Evolutionary conservation across 1,140 invertebrate genomes (phyloP), one percentile per base, ranked within the genome.

Genomic region (Bemisia tabaci): DNA sequence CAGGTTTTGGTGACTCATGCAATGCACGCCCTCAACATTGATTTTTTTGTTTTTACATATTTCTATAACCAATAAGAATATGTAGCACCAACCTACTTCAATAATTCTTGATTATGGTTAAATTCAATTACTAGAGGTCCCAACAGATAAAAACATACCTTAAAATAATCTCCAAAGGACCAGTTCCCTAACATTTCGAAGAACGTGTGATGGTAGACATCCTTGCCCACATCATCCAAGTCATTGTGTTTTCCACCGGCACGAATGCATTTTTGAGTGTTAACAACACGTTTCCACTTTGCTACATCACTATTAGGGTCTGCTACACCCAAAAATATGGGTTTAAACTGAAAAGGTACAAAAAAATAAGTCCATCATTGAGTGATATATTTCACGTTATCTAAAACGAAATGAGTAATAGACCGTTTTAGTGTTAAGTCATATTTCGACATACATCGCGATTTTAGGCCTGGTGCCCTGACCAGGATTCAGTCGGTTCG

Each of bases 171-270:
- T 27, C 97, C 96, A 83, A 99, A 99, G 5, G 96, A 99, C 97
- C 97, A 99, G 77, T 99, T 99, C 23, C 97, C 97, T 81, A 99
- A 84, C 97, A 99, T 99, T 82, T 99, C 97, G 82, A 99, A 99
- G 79, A 98, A 99, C 1, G 97, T 99, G 74, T 99, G 97, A 84
- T 99, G 97, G 74, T 99, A 99, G 1, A 98, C 94, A 84, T 99
- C 97, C 82, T 98, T 98, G 25, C 97, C 97, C 58, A 99, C 97
- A 85, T 99, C 96, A 81, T 99, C 97, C 64, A 99, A 80, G 80
- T 99, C 97, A 80, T 99, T 99, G 76, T 99, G 96, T 80, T 99
- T 99, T 64, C 97, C 97, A 69, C 97, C 97, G 73, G 97, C 97
- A 73, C 97, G 85, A 71, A 99, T 98, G 78, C 97, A 99, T 78